phyloP scores from a whole-genome alignment of 2,797 vertebrate species.

The Helarctos malayanus region DNA sequence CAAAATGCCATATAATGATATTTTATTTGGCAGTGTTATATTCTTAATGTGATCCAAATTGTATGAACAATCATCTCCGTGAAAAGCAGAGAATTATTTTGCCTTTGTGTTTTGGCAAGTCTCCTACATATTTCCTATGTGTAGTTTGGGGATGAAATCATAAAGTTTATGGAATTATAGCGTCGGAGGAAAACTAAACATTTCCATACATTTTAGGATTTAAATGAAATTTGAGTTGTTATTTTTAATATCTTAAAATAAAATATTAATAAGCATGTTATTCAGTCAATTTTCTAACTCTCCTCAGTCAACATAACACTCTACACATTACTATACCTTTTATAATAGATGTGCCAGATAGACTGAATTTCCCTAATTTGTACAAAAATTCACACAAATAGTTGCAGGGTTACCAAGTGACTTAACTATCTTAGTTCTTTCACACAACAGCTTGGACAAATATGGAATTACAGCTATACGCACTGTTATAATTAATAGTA shows the following conservation, averaged over 20 bases:
- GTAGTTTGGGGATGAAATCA: background rate
- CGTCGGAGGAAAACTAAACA: background rate
- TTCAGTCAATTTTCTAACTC: background rate
- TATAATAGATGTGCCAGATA: background rate
- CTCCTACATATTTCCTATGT: background rate
- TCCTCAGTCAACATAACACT: background rate
- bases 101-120: slow-evolving; percentile 58
- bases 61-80: slow-evolving; percentile 20
- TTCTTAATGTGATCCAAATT: slow-evolving; percentile 55
- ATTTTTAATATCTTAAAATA: slow-evolving; percentile 46
- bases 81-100: slow-evolving; percentile 63
- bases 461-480: background rate
- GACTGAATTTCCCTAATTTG: slow-evolving; percentile 4
- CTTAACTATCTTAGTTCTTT: background rate
- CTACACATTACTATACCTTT: background rate
- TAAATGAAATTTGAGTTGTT: slow-evolving; percentile 10
- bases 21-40: slow-evolving; percentile 55
- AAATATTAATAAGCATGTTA: slow-evolving; percentile 12
- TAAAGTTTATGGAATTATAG: background rate
- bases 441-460: background rate
- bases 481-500: background rate
- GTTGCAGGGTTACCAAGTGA: background rate
- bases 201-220: background rate
- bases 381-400: background rate
- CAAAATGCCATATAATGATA: slow-evolving; percentile 58